These are phyloP conservation scores for Xerus rutilus DNA, from an alignment of 2,797 vertebrate species.

Conservation along the genomic window DNA sequence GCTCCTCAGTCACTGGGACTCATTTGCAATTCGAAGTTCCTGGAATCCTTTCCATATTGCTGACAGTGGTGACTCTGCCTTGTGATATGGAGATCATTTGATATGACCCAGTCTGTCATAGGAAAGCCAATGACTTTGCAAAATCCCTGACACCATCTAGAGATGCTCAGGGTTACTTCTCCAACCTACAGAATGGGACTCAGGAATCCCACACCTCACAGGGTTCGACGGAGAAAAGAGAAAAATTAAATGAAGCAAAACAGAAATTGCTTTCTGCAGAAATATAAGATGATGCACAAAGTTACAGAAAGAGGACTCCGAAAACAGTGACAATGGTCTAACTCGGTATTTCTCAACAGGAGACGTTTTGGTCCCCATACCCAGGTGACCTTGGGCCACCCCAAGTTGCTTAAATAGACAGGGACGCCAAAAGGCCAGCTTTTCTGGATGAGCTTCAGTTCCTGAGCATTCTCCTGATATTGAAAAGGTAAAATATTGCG, in stretches of 20 bases:
- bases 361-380: no score
- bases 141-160: fast-evolving
- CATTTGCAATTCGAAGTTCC: background rate
- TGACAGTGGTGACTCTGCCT: background rate
- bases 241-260: background rate
- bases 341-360: no score
- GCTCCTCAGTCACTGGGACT: background rate
- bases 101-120: background rate
- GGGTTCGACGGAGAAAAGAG: background rate
- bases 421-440: no score
- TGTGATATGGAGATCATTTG: background rate
- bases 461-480: fast-evolving
- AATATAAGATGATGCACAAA: background rate
- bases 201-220: background rate
- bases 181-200: fast-evolving
- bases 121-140: background rate
- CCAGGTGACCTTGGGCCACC: no score
- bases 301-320: background rate
- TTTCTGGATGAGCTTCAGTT: background rate
- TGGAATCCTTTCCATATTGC: background rate
- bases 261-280: background rate
- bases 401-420: no score
- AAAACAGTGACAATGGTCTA: no score
- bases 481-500: no score
- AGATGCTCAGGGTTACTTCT: background rate